Evolutionary conservation across 2,113 vertebrate species (phyloP), one percentile per base, ranked within the genome.

Genomic region (Lagopus leucura): DNA sequence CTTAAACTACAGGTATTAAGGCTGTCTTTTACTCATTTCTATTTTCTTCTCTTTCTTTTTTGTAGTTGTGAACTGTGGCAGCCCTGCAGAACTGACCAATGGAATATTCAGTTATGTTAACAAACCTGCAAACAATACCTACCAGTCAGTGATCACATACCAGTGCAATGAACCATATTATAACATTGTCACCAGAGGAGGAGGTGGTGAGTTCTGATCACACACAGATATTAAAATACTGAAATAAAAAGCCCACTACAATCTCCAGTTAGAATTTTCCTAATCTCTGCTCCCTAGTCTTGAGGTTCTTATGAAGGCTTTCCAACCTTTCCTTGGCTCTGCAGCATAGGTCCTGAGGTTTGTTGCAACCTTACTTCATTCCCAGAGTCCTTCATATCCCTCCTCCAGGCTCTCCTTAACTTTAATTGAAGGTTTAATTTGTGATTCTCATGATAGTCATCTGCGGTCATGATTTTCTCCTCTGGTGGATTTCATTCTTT

Each of bases 61-160:
- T 88, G 12, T 22, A 98, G 98, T 98, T 97, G 97, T 95, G 82
- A 86, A 95, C 74, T 98, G 98, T 50, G 97, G 97, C 42, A 66
- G 36, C 54, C 98, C 98, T 15, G 14, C 40, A 82, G 17, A 7
- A 27, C 93, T 98, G 89, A 34, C 36, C 30, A 98, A 98, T 1
- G 98, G 98, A 27, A 52, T 6, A 17, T 97, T 97, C 91, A 84
- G 7, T 13, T 98, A 98, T 5, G 2, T 74, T 36, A 94, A 72
- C 1, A 20, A 57, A 6, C 8, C 32, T 11, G 89, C 80, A 6
- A 80, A 73, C 60, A 97, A 97, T 28, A 92, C 61, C 74, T 98
- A 98, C 73, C 66, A 96, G 80, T 96, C 98, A 19, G 45, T 27
- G 4, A 90, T 98, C 91, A 86, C 74, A 1, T 98, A 98, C 81